phyloP scores from a whole-genome alignment of 2,113 vertebrate genomes.

The Suricata suricatta region DNA sequence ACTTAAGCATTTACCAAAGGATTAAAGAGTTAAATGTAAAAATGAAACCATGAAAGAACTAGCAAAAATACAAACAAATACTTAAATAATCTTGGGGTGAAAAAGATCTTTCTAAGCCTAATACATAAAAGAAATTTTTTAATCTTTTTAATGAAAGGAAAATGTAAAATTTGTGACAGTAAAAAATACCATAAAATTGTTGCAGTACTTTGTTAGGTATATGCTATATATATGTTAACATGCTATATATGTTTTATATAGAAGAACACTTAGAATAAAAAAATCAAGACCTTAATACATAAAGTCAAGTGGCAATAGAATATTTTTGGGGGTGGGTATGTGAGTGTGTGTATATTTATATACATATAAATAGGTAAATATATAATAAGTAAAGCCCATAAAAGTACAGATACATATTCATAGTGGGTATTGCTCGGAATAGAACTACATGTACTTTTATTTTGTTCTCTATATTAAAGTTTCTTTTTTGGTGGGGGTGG shows the following conservation, averaged over 20 bases:
- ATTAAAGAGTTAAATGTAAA: slow-evolving; percentile 19
- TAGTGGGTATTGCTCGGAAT: neutral
- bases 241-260: neutral
- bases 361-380: neutral
- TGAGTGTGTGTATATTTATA: neutral
- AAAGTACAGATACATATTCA: neutral
- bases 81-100: neutral
- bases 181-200: neutral
- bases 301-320: neutral
- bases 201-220: neutral
- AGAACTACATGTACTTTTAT: neutral
- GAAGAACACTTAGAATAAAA: neutral
- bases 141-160: neutral
- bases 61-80: neutral
- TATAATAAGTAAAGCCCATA: neutral
- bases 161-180: neutral
- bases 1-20: slow-evolving; percentile 18
- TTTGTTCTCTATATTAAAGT: neutral
- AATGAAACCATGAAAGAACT: slow-evolving; percentile 31
- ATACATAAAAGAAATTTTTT: neutral
- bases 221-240: neutral
- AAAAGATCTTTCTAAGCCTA: neutral
- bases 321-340: neutral
- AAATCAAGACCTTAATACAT: neutral
- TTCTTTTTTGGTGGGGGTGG: neutral